Evolutionary conservation across 2,888 invertebrate species (phyloP), one percentile per base, ranked within the genome.

Genomic region (Colostygia pectinataria): DNA sequence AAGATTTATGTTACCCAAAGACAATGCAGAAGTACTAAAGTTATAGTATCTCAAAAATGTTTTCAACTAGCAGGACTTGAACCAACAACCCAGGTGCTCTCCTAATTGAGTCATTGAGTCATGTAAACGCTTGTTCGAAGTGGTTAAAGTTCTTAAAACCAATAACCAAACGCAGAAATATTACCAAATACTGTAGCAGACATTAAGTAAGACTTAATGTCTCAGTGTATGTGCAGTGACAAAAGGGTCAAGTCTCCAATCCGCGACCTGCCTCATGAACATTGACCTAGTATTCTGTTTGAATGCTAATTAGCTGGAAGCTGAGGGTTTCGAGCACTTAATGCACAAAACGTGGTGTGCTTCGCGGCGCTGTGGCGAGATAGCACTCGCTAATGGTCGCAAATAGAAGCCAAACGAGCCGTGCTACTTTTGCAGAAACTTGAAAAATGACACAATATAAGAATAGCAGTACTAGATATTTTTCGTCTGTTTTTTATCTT

Each of bases 271-370:
- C 55, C 53, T 62, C 54, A 48, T 68, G 67, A 65, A 67, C 80
- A 79, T 76, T 80, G 79, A 79, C 81, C 80, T 54, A 74, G 65
- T 73, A 73, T 65, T 59, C 59, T 60, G 59, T 58, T 62, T 63
- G 80, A 79, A 80, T 80, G 52, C 61, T 74, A 80, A 80, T 74
- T 66, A 67, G 55, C 34, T 43, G 65, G 44, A 33, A 53, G 40
- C 49, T 15, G 32, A 33, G 38, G 42, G 39, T 46, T 49, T 45
- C n/a, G 24, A 33, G 38, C 41, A 46, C 41, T 45, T 43, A 47
- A 41, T 34, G 41, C 46, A 43, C 54, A 44, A 42, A 52, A 52
- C 46, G 52, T 52, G 47, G 52, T 31, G 42, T 46, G 46, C 52
- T 46, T 38, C 28, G 31, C 53, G 48, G 33, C 10, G 33, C 40